Base-by-base conservation (phyloP, 2,888 invertebrate genomes). In the Euphydryas editha region DNA sequence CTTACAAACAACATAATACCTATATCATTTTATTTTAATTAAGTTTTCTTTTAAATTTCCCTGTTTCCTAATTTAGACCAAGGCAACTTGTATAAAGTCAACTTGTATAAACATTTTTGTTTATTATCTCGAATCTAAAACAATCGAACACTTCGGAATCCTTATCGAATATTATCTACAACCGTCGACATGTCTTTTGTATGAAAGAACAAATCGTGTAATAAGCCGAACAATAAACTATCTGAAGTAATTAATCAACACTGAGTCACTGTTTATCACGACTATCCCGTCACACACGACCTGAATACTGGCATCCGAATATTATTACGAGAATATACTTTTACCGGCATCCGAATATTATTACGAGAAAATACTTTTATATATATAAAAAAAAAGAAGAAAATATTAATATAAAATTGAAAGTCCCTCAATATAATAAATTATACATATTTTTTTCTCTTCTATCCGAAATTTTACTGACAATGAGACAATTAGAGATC, bases 191-290 rank as follows among this genome's bases (percentile, higher is more conserved):
- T 54, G 30, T 13, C 51, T 10, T n/a, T 21, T 39, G 44, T 20
- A 56, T 24, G 11, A 42, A 44, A 18, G 20, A 47, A 24, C 30
- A 30, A 21, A 56, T 13, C 20, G 17, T 37, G 30, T 30, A 76
- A 75, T 77, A 74, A 73, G 75, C 65, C 70, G 69, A 59, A 59
- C 62, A 73, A 64, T 72, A n/a, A n/a, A n/a, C 75, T 76, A 81
- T 81, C 79, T 81, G 66, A 73, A 73, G 74, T 72, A 71, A 67
- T 73, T 63, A 70, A 78, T 77, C 73, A 73, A 75, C 73, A 74
- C 65, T 83, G 81, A 82, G 70, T 82, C 80, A 81, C 74, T 75
- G 47, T 75, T 75, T 69, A 70, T 64, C 65, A 62, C 56, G 63
- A 77, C 54, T 71, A 72, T 69, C 67, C 65, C 67, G 62, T 72